Evolutionary conservation across 2,797 vertebrate species (phyloP), one percentile per base, ranked within the genome.

Genomic region (Orientallactaga sibirica): DNA sequence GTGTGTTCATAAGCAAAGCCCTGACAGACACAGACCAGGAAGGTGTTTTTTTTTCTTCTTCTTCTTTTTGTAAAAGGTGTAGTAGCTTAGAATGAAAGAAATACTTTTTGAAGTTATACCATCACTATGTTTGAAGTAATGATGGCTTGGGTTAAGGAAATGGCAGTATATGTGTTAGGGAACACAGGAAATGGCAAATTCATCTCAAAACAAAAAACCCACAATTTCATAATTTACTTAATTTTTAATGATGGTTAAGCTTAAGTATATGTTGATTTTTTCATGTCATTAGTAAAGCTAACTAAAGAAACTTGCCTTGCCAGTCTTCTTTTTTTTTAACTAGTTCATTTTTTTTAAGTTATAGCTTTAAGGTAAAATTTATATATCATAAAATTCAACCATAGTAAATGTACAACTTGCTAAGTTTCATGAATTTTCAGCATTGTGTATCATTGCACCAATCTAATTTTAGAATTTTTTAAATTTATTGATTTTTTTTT

Each of bases 21-120:
- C 62, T 90, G 55, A 88, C 19, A 25, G 48, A 61, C 33, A 81
- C n/a, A 70, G 7, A 29, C 19, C 12, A 71, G 41, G 8, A 68
- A 48, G 6, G 14, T 61, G 14, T 61, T 48, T 78, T 8, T 86
- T 70, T 61, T 68, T 37, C 2, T 37, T 37, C 2, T 37, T 37
- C 33, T 27, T 27, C 52, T 52, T 52, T 52, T 52, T 52, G 7
- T 88, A 73, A 55, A 8, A 58, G 9, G 52, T 67, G 9, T 0
- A 70, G 41, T 52, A 43, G 55, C 24, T 41, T 22, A 94, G 37
- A 33, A 77, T 58, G 12, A 85, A 82, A 94, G 15, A 94, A 73
- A 52, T 80, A 86, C 79, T 90, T 91, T 70, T 16, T 19, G 15
- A 92, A 93, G 78, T 4, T 67, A 81, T 91, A 52, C 12, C 75